Evolutionary conservation across 2,113 vertebrate species (phyloP).

Genomic region (Oreochromis spilurus): DNA sequence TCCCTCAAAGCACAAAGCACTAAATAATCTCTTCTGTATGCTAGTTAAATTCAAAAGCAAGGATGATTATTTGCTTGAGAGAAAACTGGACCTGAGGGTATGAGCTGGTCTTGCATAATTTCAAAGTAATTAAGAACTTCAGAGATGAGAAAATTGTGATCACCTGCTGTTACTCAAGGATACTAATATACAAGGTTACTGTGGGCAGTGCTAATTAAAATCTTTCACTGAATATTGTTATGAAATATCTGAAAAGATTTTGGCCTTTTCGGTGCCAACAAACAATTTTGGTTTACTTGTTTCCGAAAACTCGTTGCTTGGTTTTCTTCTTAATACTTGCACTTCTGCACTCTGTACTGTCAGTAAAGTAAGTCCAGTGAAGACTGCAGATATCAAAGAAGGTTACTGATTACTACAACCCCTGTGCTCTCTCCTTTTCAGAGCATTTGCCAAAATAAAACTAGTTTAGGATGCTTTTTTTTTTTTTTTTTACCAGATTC

Average conservation of each 20-base stretch:
- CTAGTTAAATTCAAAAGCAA: not conserved
- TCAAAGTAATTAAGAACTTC: not conserved
- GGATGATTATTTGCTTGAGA: not conserved
- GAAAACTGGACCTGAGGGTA: not conserved
- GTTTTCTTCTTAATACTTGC: not conserved
- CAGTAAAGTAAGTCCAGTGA: not conserved
- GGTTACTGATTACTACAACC: not conserved
- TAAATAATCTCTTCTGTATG: not conserved
- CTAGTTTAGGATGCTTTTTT: not conserved
- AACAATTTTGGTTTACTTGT: not conserved
- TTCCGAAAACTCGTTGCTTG: not conserved
- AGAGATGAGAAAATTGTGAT: not conserved
- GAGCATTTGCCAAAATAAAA: not conserved
- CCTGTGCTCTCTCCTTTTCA: not conserved
- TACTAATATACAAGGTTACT: not conserved
- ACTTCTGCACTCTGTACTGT: not conserved
- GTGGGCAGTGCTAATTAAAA: not conserved
- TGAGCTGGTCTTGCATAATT: not conserved
- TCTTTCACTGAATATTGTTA: not conserved
- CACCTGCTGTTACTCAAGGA: not conserved
- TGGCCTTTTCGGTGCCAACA: accelerated
- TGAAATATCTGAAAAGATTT: not conserved
- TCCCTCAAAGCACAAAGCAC: not conserved
- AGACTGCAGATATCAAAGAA: no score
- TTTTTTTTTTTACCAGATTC: not conserved